A percentile compares a stretch with the other conserved stretches of the same genome.
phyloP scores from a whole-genome alignment of 1,140 invertebrate genomes.

The Neelides sp. region DNA sequence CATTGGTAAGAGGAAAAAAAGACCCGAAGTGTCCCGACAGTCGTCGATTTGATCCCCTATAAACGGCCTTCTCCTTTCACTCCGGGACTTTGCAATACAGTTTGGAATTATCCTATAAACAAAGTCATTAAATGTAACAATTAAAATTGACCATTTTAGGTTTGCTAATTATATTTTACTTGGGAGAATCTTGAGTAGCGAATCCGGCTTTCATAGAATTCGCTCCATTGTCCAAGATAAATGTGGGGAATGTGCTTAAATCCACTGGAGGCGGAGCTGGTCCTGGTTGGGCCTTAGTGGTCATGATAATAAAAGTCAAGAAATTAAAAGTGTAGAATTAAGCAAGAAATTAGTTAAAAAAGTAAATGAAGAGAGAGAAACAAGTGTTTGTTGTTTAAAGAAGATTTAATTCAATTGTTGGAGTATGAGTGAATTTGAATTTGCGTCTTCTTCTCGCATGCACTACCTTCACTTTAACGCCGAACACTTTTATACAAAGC shows the following conservation, averaged over 20 bases:
- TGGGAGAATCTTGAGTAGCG: conserved; percentile 40
- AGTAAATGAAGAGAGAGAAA: too few species aligned
- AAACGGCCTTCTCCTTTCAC: conserved; percentile 80
- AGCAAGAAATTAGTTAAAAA: too few species aligned
- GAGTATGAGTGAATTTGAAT: too few species aligned
- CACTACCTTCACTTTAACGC: too few species aligned
- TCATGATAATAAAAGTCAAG: too few species aligned
- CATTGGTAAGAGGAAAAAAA: conserved; percentile 88
- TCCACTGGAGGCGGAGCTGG: too few species aligned
- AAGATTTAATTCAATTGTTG: too few species aligned
- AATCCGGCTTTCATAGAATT: conserved; percentile 70
- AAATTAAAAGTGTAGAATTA: too few species aligned
- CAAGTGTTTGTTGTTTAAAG: too few species aligned
- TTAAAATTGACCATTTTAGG: background rate
- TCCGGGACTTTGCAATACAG: conserved; percentile 96
- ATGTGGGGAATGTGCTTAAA: conserved; percentile 32
- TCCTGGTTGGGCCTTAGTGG: too few species aligned
- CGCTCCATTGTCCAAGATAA: conserved; percentile 78
- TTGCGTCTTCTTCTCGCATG: too few species aligned
- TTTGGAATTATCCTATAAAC: conserved; percentile 68
- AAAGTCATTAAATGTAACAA: conserved; percentile 4
- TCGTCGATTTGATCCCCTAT: conserved; percentile 89
- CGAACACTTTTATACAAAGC: too few species aligned
- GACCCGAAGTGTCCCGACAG: conserved; percentile 83
- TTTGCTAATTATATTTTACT: background rate